Percentiles rank a stretch among this genome's conserved stretches.
phyloP scores from a whole-genome alignment of 1,140 invertebrate genomes.

The Teleopsis dalmanni region DNA sequence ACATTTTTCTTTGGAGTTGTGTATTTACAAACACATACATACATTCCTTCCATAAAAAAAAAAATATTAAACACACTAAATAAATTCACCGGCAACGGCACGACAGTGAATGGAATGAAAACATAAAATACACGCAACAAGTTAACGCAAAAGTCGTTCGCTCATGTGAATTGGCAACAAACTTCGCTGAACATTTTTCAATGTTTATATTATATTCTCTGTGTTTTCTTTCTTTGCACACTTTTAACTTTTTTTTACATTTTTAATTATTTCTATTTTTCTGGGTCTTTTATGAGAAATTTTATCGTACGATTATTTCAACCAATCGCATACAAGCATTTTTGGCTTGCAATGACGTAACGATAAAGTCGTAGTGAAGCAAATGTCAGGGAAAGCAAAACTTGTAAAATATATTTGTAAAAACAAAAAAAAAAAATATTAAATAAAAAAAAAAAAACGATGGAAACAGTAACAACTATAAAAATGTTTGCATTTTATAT shows the following conservation, averaged over 20 bases:
- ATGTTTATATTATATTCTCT: not conserved
- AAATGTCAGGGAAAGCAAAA: not conserved
- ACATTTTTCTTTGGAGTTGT: no score
- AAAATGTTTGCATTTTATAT: no score
- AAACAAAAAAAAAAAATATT: no score
- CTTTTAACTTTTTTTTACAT: not conserved
- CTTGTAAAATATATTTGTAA: not conserved
- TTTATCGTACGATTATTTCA: slow-evolving; percentile 44
- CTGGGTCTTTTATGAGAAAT: slow-evolving; percentile 25
- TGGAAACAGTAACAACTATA: no score
- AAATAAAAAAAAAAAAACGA: no score
- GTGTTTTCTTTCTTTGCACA: not conserved
- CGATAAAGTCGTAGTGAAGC: slow-evolving; percentile 4
- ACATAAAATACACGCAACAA: no score
- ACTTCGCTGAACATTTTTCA: not conserved
- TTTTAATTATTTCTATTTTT: slow-evolving; percentile 7
- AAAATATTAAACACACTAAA: no score
- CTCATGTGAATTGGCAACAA: no score
- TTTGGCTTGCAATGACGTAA: slow-evolving; percentile 40
- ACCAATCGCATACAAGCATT: slow-evolving; percentile 31
- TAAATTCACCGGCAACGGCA: no score
- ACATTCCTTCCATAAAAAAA: no score
- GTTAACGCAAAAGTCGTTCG: slow-evolving; percentile 2
- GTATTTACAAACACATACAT: no score
- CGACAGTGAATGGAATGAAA: no score